Conservation (phyloP, 2,888 invertebrate species). For the Unio delphinus region DNA sequence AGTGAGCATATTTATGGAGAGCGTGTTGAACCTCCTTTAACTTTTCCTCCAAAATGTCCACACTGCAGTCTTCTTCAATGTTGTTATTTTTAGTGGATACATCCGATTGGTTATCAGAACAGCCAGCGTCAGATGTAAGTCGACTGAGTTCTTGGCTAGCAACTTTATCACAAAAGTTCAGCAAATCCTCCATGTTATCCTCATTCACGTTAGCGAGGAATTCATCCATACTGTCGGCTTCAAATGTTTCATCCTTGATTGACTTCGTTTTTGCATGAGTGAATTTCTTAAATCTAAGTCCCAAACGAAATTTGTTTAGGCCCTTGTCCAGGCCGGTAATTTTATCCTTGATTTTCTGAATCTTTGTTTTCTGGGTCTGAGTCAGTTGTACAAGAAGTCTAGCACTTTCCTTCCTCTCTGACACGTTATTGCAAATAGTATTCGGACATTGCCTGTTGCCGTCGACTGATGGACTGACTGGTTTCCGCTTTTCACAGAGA, state of each 20-base stretch:
- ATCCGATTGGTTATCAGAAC: no score
- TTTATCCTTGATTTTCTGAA: slow-evolving; percentile 1
- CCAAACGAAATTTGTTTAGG: slow-evolving; percentile 14
- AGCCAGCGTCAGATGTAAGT: slow-evolving; percentile 2
- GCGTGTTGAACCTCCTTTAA: no score
- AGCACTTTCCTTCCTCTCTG: background rate
- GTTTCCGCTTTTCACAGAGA: no score
- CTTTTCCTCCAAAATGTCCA: no score
- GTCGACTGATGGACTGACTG: no score
- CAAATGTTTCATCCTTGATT: slow-evolving; percentile 15
- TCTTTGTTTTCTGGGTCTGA: slow-evolving; percentile 18
- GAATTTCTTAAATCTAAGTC: slow-evolving; percentile 17
- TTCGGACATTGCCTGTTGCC: background rate
- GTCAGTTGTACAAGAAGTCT: slow-evolving; percentile 6
- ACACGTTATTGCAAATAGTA: background rate
- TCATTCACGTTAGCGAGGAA: slow-evolving; percentile 16
- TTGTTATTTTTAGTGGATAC: no score
- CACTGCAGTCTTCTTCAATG: no score
- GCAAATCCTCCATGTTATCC: slow-evolving; percentile 9
- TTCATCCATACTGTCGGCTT: slow-evolving; percentile 20
- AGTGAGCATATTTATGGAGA: no score
- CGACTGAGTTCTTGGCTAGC: slow-evolving; percentile 16
- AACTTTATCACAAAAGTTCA: slow-evolving; percentile 14
- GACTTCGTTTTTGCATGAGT: background rate
- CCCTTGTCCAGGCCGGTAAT: background rate